Evolutionary conservation across 2,113 vertebrate genomes (phyloP).

Genomic region (Malurus alboscapulatus): DNA sequence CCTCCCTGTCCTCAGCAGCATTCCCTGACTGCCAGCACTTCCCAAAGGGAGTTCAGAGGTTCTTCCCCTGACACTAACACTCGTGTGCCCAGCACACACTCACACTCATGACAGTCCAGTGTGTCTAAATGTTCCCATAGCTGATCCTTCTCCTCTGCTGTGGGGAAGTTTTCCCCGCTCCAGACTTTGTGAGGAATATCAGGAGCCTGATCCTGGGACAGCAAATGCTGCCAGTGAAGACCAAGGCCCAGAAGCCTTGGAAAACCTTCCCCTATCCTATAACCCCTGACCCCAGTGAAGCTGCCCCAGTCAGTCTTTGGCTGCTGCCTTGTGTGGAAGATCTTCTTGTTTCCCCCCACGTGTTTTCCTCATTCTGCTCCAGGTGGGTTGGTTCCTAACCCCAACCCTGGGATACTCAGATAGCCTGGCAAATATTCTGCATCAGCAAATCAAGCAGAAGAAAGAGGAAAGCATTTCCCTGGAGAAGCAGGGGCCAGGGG

Average conservation of each 20-base stretch:
- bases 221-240: neutral
- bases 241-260: neutral
- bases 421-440: too few relatives aligned
- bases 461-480: neutral
- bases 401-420: too few relatives aligned
- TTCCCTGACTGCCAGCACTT: neutral
- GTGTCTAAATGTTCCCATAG: neutral
- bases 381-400: neutral
- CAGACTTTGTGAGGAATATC: neutral
- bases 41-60: neutral
- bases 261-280: neutral
- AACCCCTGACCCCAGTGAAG: too few relatives aligned
- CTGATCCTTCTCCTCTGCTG: neutral
- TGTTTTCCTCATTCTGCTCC: neutral
- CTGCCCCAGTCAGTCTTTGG: neutral
- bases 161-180: neutral
- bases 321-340: neutral
- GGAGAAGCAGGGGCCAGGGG: neutral
- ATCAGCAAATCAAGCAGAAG: neutral
- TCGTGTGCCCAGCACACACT: neutral
- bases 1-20: neutral
- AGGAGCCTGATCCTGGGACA: neutral
- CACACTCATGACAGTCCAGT: too few relatives aligned
- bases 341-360: neutral
- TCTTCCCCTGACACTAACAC: neutral